Conservation (phyloP, 1,140 invertebrate genomes). For the Brachionus asplanchnoidis region DNA sequence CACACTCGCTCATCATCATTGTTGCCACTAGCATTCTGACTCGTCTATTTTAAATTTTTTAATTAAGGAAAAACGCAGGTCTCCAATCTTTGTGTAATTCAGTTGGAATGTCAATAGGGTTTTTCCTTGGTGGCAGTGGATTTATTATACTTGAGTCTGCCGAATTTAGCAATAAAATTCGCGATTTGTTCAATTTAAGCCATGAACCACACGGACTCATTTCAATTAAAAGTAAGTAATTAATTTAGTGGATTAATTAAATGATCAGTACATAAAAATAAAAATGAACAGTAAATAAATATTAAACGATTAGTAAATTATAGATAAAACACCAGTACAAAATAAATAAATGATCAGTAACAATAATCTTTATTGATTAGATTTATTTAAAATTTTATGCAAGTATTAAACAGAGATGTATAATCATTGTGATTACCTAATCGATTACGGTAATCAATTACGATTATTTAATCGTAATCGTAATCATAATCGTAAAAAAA, state of each 20-base stretch:
- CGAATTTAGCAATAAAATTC: not conserved
- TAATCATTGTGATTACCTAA: not conserved
- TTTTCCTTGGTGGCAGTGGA: not conserved
- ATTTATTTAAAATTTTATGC: too few species aligned
- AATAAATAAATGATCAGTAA: too few species aligned
- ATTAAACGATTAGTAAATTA: too few species aligned
- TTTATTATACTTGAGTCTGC: constrained; percentile 2
- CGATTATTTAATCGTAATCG: not conserved
- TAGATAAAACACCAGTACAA: too few species aligned
- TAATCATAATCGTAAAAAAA: not conserved
- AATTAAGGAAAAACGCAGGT: constrained; percentile 1
- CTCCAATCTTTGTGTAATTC: not conserved
- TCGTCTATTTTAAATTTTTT: not conserved
- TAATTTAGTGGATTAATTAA: too few species aligned
- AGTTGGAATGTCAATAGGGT: not conserved
- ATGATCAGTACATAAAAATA: too few species aligned
- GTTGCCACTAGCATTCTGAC: too few species aligned
- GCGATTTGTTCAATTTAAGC: not conserved
- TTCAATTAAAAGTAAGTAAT: not conserved
- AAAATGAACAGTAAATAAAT: too few species aligned
- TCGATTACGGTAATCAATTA: not conserved
- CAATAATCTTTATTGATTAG: too few species aligned
- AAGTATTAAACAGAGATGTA: not conserved
- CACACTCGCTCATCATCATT: too few species aligned
- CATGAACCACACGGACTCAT: not conserved